Evolutionary conservation across 1,140 invertebrate species (phyloP), one percentile per base, ranked within the genome.

Genomic region (Lysiphlebus fabarum): DNA sequence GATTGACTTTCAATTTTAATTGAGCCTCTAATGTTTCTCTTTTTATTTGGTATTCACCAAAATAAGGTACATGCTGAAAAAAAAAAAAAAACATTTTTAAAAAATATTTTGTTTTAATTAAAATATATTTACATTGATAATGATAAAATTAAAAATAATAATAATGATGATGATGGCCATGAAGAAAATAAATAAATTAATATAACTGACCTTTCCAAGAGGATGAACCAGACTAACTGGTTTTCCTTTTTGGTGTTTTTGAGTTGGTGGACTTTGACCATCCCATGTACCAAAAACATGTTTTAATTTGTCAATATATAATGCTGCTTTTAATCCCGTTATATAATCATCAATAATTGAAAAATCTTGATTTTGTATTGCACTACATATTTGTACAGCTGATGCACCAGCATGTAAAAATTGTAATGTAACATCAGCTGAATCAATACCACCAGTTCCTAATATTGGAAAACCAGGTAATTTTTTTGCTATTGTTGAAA

Each of bases 331-430:
- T 7, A 99, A 80, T 0, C 95, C 95, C 5, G 87, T 91, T 43
- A 90, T 85, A 70, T 98, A 99, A 75, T 99, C 95, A 10, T 98
- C 90, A 56, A 98, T 90, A 0, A 98, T 72, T 0, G 95, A 96
- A 66, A 96, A 98, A 77, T 98, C 96, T 82, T 99, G 97, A 81
- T 99, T 99, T 75, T 99, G 97, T 11, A 99, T 85, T 6, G 96
- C 93, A 73, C 94, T 98, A 75, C 96, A 93, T 53, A 97, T 86
- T 90, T 98, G 96, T 0, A 99, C 75, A 26, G 94, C 88, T 5
- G 88, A 87, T 7, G 96, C 94, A 7, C 96, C 96, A 61, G 90
- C 91, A 71, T 93, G 85, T 6, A 99, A 78, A 73, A 96, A 99
- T 76, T 99, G 95, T 0, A 98, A 73, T 0, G 93, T 91, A 34